Evolutionary conservation across 2,113 vertebrate species (phyloP).

Genomic region (Mesitornis unicolor): DNA sequence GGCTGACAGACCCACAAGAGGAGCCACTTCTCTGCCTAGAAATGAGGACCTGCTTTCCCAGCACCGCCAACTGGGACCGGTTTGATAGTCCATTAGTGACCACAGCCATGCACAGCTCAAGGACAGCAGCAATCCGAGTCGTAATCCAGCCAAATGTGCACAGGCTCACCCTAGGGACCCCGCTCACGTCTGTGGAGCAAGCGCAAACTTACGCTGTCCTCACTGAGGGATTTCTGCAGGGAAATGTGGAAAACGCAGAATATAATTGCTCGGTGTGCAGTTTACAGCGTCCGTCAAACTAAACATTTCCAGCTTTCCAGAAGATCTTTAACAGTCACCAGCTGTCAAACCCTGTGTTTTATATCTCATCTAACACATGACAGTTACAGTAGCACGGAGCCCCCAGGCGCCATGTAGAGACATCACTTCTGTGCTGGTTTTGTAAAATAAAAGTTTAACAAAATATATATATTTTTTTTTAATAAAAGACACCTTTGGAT

Average conservation of each 20-base stretch:
- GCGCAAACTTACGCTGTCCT: not conserved
- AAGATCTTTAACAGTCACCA: constrained; percentile 1
- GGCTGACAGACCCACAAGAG: not conserved
- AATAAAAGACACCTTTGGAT: not conserved
- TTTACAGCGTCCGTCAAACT: not conserved
- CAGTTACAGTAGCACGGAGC: not conserved
- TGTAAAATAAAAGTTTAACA: not conserved
- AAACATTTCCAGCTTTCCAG: not conserved
- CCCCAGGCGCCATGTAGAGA: not conserved
- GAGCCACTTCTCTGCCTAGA: not conserved
- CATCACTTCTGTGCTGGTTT: not conserved
- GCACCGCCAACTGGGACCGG: not conserved
- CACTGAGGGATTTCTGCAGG: not conserved
- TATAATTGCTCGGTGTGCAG: not conserved
- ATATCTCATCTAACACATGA: not conserved
- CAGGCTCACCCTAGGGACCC: fast-evolving
- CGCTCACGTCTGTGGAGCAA: not conserved
- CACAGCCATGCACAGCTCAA: fast-evolving
- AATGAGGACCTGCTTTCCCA: not conserved
- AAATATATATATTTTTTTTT: not conserved
- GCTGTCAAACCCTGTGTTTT: constrained; percentile 19
- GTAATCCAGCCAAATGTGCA: fast-evolving
- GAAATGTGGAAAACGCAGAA: not conserved
- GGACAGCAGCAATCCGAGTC: not conserved
- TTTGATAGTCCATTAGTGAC: not conserved